Evolutionary conservation across 2,888 invertebrate genomes (phyloP), one percentile per base, ranked within the genome.

Genomic region (Tachina fera): DNA sequence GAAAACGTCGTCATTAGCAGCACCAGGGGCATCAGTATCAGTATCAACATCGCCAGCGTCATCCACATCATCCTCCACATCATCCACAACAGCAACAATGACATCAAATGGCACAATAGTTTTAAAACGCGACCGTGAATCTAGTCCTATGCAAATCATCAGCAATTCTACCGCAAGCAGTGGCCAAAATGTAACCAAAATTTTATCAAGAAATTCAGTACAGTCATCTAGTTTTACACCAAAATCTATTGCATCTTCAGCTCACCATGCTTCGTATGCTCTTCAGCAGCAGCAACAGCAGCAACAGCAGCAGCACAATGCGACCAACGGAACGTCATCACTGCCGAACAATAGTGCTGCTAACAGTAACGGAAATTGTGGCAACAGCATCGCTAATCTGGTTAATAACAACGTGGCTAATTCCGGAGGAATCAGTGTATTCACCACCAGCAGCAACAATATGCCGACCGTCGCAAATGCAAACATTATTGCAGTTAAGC

Each of bases 211-310:
- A 6, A 90, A 89, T 76, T 87, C 89, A 8, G 84, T 90, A n/a
- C 86, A 88, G 68, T 71, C 87, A 22, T 86, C 83, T 1, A 87
- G 87, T 81, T 89, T 86, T 76, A 90, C 91, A 74, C 92, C 92
- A 22, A 92, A 92, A 88, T 92, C 91, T 74, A 92, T 92, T 71
- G 91, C 92, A 6, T 88, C 90, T 60, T 87, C 91, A 51, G 91
- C 90, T 9, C 89, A 92, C 77, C 89, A 91, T 58, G 90, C 89
- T 43, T 79, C 83, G 11, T 83, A 86, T 16, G 65, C 87, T 60
- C 84, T 86, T n/a, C 81, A 85, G n/a, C 83, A 82, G 39, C 31
- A 31, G 6, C 31, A 31, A 1, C 31, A 31, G 5, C 31, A 31
- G 6, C 31, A 31, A 14, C 83, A 82, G 39, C 81, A 85, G 16